Evolutionary conservation across 2,888 invertebrate genomes (phyloP), one percentile per base, ranked within the genome.

Genomic region (Eilema griseolum): DNA sequence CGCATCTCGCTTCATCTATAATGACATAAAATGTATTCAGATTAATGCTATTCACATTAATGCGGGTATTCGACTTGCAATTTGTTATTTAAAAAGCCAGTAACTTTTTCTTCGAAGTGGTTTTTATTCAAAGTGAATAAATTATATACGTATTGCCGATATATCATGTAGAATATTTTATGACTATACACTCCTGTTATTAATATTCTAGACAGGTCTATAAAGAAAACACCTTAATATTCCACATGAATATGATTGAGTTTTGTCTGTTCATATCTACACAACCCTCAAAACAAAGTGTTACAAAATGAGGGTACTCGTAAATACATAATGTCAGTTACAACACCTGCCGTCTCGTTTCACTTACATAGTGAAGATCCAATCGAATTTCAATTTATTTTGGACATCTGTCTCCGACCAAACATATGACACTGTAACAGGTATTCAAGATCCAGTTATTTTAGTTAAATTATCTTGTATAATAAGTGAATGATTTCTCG

Each of bases 311-410:
- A 70, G 69, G 72, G 70, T 76, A 66, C 64, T 66, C 67, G 63
- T 75, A 81, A 73, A 81, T 73, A 76, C 75, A 76, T 70, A 69
- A 74, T 74, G 71, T 69, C 60, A 24, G 67, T 61, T 37, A 64
- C 70, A 70, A 67, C 85, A 85, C 83, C 86, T 83, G 85, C 70
- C 66, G 69, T 67, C 75, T 68, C 52, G 20, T 70, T 67, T 64
- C 59, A 76, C 67, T 69, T 73, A 67, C 73, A 61, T 77, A 76
- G 52, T 52, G n/a, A 74, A 74, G 66, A 67, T 71, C 71, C 76
- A 81, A 85, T 82, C 83, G 77, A 75, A 81, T 83, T 84, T 83
- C 81, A 85, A 85, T 88, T 87, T 85, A 78, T 78, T 80, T 59
- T 76, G 76, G 70, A 74, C 85, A 88, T 83, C 88, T 88, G 88